These are phyloP conservation scores for Toxonevra muliebris DNA, from an alignment of 2,888 invertebrate genomes.

Conservation along the genomic window DNA sequence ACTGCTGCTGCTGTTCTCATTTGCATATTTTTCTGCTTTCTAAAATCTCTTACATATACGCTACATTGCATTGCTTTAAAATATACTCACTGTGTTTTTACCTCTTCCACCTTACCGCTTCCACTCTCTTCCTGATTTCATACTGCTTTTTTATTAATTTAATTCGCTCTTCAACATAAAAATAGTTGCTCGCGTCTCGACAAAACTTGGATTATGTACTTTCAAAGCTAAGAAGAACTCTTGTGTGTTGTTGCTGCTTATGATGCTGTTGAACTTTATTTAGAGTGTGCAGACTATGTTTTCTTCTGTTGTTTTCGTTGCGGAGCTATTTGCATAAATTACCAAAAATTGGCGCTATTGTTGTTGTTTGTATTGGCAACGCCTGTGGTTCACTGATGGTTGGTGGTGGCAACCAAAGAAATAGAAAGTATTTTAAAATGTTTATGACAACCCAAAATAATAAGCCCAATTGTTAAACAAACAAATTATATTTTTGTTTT, in stretches of 20 bases:
- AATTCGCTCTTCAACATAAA: no score
- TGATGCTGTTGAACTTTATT: constrained; percentile 21
- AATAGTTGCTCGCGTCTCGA: not conserved
- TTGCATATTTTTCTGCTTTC: no score
- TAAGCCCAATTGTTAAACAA: not conserved
- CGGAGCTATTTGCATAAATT: constrained; percentile 45
- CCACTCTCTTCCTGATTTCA: no score
- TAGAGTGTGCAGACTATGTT: not conserved
- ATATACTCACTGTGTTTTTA: no score
- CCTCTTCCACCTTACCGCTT: no score
- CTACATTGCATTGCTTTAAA: no score
- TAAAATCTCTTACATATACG: no score
- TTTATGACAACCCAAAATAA: not conserved
- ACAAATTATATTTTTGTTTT: not conserved
- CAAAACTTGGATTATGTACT: constrained; percentile 19
- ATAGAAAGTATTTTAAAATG: not conserved
- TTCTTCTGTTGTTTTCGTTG: constrained; percentile 22
- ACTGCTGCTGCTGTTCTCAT: no score
- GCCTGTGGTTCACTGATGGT: constrained; percentile 24
- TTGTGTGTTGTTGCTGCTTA: not conserved
- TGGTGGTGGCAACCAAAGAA: not conserved
- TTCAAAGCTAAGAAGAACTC: constrained; percentile 35
- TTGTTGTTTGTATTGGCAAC: constrained; percentile 35
- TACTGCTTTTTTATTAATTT: no score
- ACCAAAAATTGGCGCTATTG: constrained; percentile 44